These are phyloP conservation scores for Lordiphosa fenestrarum DNA, from an alignment of 2,888 invertebrate genomes.

Conservation along the genomic window DNA sequence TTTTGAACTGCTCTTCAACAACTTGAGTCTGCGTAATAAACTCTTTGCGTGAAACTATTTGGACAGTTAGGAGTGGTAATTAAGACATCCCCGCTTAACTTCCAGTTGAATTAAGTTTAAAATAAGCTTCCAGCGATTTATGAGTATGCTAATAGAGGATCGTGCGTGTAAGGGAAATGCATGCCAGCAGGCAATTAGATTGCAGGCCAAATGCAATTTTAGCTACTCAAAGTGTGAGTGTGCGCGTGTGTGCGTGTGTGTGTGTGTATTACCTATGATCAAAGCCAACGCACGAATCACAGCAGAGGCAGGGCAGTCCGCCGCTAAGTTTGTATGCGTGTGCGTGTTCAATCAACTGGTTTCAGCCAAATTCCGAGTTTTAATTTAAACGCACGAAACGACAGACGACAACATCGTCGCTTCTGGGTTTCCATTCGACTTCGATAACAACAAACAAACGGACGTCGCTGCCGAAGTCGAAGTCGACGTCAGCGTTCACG, in stretches of 20 bases:
- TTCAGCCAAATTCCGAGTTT: conserved; percentile 70
- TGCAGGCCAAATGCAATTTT: conserved; percentile 37
- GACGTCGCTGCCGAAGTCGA: conserved; percentile 16
- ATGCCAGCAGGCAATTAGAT: conserved; percentile 65
- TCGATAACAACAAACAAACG: conserved; percentile 48
- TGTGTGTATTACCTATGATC: conserved; percentile 12
- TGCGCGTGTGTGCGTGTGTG: conserved; percentile 13
- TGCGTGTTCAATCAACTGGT: conserved; percentile 66
- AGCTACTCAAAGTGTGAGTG: conserved; percentile 14
- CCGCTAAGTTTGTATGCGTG: conserved; percentile 17
- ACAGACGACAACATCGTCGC: conserved; percentile 34
- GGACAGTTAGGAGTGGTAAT: conserved; percentile 11
- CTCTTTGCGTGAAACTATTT: too few species aligned
- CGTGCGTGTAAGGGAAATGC: conserved; percentile 25
- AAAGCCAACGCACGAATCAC: conserved; percentile 22
- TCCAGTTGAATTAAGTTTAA: conserved; percentile 44
- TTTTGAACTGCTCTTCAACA: background rate
- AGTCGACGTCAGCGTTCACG: conserved; percentile 13
- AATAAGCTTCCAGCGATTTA: conserved; percentile 45
- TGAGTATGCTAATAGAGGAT: conserved; percentile 61
- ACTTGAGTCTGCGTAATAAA: too few species aligned
- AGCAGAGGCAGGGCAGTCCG: conserved; percentile 10
- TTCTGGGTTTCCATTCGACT: conserved; percentile 41
- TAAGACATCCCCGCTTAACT: conserved; percentile 20
- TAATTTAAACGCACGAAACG: conserved; percentile 53